Evolutionary conservation across 2,797 vertebrate species (phyloP), one percentile per base, ranked within the genome.

Genomic region (Sebastes taczanowskii): DNA sequence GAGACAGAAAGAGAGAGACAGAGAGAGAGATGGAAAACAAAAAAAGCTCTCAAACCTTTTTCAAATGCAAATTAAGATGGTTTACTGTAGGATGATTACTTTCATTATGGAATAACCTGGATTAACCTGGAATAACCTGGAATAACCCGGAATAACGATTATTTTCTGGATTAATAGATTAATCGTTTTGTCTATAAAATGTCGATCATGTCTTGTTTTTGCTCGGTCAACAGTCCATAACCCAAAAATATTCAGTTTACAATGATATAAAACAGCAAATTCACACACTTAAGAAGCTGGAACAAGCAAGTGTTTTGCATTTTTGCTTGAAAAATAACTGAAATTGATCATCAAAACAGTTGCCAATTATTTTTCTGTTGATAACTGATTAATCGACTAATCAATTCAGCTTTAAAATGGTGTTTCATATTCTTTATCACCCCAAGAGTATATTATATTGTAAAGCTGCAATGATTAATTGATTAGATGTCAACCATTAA

Each of bases 21-120:
- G 59, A 77, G 66, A 69, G 62, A 63, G 66, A 73, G 63, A 84
- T 14, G 27, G 18, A 71, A 72, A 69, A 67, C 9, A 73, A 71
- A 58, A 58, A 58, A 68, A 67, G 18, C 30, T 58, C 25, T 68
- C 30, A 69, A 81, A 74, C 14, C 5, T 71, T 72, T 84, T 81
- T 85, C 10, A 79, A 78, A 85, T 70, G 60, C 23, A 74, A 80
- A 75, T 72, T 46, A 16, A 27, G 23, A 80, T 13, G 2, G 7
- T 63, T 42, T 38, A 52, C 52, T 27, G 6, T 0, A 5, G 22
- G 9, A 73, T 1, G 2, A 69, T 29, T 46, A 18, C 58, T 77
- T 69, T 61, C 18, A 74, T 58, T 35, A 70, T 23, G 7, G 1
- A 55, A 53, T 53, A 53, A 71, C 10, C 18, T 23, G 6, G 1